Percentiles rank a stretch among this genome's conserved stretches.
These are phyloP conservation scores for Lethrus apterus DNA, from an alignment of 1,140 invertebrate species.

Conservation along the genomic window DNA sequence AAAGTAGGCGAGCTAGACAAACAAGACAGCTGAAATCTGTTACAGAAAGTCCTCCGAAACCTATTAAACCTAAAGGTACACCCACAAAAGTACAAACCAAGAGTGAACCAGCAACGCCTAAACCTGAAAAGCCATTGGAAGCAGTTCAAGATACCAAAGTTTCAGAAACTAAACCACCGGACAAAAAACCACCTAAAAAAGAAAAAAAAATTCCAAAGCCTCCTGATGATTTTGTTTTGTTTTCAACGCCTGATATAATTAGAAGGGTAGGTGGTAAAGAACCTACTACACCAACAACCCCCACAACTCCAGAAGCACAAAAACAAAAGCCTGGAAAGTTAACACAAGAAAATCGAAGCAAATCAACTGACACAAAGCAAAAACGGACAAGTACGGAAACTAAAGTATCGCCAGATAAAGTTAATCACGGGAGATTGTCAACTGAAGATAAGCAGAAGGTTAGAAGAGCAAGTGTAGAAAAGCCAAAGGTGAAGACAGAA, in stretches of 20 bases:
- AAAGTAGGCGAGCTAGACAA: conserved; percentile 20
- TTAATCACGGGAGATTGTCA: not conserved
- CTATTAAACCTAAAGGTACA: conserved; percentile 20
- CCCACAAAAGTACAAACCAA: conserved; percentile 20
- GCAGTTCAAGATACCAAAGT: conserved; percentile 22
- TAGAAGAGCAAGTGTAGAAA: conserved; percentile 17
- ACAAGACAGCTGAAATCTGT: conserved; percentile 37
- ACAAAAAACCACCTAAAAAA: conserved; percentile 48
- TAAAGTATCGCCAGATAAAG: not conserved
- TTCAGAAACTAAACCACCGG: conserved; percentile 21
- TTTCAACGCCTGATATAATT: conserved; percentile 72
- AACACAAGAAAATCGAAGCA: conserved; percentile 15
- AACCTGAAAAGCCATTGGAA: conserved; percentile 38
- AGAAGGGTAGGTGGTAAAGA: conserved; percentile 52
- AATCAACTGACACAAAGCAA: conserved; percentile 14
- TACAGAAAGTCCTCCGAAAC: conserved; percentile 23
- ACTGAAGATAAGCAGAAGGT: conserved; percentile 10
- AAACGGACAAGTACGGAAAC: conserved; percentile 14
- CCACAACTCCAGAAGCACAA: conserved; percentile 29
- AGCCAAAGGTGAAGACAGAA: conserved; percentile 3
- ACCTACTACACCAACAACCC: conserved; percentile 37
- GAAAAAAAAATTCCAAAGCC: conserved; percentile 61
- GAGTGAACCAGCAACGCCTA: conserved; percentile 32
- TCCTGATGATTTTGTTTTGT: conserved; percentile 58
- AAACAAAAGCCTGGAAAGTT: conserved; percentile 34